These are phyloP conservation scores for Petrocephalus schoutedeni DNA, from an alignment of 2,797 vertebrate genomes.

Conservation along the genomic window DNA sequence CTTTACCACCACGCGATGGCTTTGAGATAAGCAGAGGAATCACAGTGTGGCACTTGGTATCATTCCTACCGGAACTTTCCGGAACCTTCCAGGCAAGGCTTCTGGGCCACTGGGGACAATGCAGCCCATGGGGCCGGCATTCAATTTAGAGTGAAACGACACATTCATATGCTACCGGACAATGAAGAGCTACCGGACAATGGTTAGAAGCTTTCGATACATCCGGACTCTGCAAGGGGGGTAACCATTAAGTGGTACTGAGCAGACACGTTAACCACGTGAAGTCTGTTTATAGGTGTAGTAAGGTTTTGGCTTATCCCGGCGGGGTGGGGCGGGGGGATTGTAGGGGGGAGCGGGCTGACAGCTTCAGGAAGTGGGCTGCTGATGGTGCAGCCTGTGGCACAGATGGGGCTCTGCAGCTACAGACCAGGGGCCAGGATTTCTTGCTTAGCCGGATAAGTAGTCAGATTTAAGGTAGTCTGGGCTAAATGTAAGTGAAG, in stretches of 20 bases:
- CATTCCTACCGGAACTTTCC: neutral
- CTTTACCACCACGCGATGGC: too few relatives aligned
- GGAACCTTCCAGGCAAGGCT: neutral
- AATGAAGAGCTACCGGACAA: neutral
- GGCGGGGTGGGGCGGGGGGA: neutral
- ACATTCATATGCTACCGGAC: conserved; percentile 1
- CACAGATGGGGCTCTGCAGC: conserved; percentile 17
- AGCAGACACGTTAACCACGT: neutral
- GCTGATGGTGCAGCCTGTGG: neutral
- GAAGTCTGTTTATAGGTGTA: neutral
- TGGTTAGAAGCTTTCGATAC: neutral
- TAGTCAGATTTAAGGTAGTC: neutral
- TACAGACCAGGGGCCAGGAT: neutral
- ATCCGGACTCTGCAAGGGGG: neutral
- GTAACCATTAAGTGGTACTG: neutral
- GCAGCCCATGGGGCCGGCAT: neutral
- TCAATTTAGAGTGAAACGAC: neutral
- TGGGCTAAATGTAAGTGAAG: neutral
- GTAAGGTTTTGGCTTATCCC: neutral
- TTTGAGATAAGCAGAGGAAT: neutral
- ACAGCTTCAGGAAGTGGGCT: neutral
- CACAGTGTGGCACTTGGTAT: neutral
- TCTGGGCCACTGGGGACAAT: neutral
- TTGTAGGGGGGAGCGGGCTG: neutral
- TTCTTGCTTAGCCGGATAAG: neutral